phyloP scores from a whole-genome alignment of 2,888 invertebrate species.

The Acrocyrtus sp. region DNA sequence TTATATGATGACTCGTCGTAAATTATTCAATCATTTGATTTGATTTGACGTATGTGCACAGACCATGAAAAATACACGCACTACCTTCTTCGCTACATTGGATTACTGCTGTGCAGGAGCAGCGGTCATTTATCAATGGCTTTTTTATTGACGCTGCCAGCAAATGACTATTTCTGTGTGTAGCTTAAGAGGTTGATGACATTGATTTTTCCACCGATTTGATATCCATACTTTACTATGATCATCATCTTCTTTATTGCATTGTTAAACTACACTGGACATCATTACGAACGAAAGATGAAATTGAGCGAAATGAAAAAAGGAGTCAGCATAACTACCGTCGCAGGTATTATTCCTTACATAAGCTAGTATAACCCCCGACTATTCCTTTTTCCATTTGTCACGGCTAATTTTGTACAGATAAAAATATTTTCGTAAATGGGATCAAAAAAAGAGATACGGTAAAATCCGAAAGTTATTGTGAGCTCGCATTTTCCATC shows the following conservation, averaged over 20 bases:
- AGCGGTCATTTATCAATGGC: neutral
- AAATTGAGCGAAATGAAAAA: neutral
- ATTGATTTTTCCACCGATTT: conserved; percentile 11
- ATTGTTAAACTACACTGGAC: neutral
- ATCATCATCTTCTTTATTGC: neutral
- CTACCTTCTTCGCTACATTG: neutral
- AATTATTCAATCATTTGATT: conserved; percentile 34
- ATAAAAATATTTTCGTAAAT: neutral
- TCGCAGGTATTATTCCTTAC: no score
- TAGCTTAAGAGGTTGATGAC: conserved; percentile 29
- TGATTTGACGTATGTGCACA: conserved; percentile 37
- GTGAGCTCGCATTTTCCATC: no score
- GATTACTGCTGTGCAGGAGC: neutral
- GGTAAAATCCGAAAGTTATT: conserved; percentile 7
- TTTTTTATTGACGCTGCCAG: neutral
- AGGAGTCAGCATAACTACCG: no score
- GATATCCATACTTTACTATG: neutral
- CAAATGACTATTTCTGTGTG: neutral
- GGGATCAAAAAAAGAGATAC: no score
- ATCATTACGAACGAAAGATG: neutral
- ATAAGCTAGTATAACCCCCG: neutral
- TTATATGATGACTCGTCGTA: conserved; percentile 39
- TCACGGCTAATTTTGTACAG: conserved; percentile 3
- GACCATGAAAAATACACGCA: conserved; percentile 1
- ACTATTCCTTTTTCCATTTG: neutral